A percentile compares a stretch with the other conserved stretches of the same genome.
These are phyloP conservation scores for Blennius ocellaris DNA, from an alignment of 2,113 vertebrate species.

Conservation along the genomic window DNA sequence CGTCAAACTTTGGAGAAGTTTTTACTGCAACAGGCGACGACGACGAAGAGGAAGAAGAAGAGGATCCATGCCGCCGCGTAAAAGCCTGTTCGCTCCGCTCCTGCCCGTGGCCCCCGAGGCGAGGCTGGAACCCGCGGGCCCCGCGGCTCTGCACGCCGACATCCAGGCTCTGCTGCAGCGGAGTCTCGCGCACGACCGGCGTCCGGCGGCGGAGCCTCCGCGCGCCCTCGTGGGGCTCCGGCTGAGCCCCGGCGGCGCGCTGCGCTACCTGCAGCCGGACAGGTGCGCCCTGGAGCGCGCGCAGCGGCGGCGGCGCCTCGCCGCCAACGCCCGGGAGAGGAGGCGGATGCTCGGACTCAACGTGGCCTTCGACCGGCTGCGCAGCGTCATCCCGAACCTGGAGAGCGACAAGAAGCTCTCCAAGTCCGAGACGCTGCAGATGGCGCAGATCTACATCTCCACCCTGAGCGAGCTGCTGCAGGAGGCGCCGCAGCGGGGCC, in stretches of 20 bases:
- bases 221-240: slow-evolving; percentile 76
- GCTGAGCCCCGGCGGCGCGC: slow-evolving; percentile 52
- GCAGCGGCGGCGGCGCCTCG: slow-evolving; percentile 80
- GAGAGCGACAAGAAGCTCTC: slow-evolving; percentile 85
- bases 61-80: slow-evolving; percentile 66
- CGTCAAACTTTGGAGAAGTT: not conserved
- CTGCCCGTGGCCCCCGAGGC: slow-evolving; percentile 35
- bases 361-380: slow-evolving; percentile 86
- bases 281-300: slow-evolving; percentile 66
- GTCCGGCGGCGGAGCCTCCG: slow-evolving; percentile 35
- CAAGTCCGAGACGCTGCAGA: slow-evolving; percentile 87
- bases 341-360: slow-evolving; percentile 86
- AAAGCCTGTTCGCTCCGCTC: slow-evolving; percentile 55
- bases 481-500: slow-evolving; percentile 13
- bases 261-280: slow-evolving; percentile 69
- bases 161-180: slow-evolving; percentile 62
- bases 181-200: slow-evolving; percentile 47
- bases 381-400: slow-evolving; percentile 86
- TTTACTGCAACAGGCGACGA: no score
- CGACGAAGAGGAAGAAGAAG: not conserved
- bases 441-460: slow-evolving; percentile 88
- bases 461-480: slow-evolving; percentile 82
- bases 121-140: slow-evolving; percentile 16
- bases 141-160: slow-evolving; percentile 27
- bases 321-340: slow-evolving; percentile 87